These are phyloP conservation scores for Mobula hypostoma DNA, from an alignment of 2,113 vertebrate genomes.

Conservation along the genomic window DNA sequence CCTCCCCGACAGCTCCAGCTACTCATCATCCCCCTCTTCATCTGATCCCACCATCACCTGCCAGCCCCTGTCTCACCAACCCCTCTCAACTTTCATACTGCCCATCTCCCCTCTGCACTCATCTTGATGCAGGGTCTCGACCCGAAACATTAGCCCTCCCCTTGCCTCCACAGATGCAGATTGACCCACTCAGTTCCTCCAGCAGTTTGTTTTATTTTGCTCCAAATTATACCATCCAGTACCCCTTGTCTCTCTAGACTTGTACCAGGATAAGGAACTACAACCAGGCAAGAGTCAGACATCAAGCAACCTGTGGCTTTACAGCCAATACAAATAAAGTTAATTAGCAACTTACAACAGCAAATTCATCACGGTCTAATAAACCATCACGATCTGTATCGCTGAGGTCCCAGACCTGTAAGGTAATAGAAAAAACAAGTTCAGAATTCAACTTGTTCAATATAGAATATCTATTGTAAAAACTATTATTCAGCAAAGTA, in stretches of 20 bases:
- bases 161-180: no score
- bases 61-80: no score
- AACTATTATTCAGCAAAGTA: background rate
- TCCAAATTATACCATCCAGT: no score
- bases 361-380: slow-evolving; percentile 95
- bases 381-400: slow-evolving; percentile 94
- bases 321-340: background rate
- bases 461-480: background rate
- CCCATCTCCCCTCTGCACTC: no score
- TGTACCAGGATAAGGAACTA: background rate
- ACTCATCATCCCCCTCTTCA: no score
- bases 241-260: background rate
- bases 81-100: no score
- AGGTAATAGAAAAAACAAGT: slow-evolving; percentile 40
- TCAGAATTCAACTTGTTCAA: background rate
- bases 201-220: no score
- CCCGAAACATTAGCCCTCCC: no score
- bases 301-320: background rate
- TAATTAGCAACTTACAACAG: slow-evolving; percentile 73
- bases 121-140: no score
- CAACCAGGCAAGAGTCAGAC: background rate
- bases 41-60: no score
- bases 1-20: no score
- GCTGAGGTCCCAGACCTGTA: slow-evolving; percentile 94
- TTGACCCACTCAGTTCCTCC: no score